Percentiles rank a stretch among this genome's conserved stretches.
Conservation (phyloP, 2,797 vertebrate genomes). For the Darevskia nairensis region DNA sequence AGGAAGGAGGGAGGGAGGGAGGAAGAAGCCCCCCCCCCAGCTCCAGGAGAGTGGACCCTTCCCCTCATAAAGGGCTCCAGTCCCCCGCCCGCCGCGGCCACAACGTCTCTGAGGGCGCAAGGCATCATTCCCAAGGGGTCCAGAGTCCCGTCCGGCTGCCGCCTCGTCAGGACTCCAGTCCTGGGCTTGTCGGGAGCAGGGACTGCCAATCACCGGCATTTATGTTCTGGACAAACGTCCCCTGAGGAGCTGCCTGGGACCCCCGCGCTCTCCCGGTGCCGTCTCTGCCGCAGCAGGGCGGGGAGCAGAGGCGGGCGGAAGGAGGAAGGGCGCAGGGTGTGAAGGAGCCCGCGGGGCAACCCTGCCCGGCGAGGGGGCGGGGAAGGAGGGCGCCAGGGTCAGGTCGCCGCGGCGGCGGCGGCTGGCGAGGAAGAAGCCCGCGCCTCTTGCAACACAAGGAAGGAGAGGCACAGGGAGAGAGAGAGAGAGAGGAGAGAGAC, state of each 20-base stretch:
- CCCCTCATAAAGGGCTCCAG: neutral
- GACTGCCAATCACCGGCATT: constrained; percentile 26
- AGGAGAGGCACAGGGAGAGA: too few species aligned
- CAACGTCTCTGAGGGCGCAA: neutral
- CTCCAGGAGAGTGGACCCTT: neutral
- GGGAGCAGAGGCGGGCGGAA: neutral
- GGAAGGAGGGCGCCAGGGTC: neutral
- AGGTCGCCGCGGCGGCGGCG: neutral
- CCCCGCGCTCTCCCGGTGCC: neutral
- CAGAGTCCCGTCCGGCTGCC: neutral
- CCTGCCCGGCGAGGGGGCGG: neutral
- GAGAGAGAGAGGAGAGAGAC: neutral
- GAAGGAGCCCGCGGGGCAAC: neutral
- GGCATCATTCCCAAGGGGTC: neutral
- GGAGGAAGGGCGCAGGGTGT: neutral
- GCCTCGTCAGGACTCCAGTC: constrained; percentile 8
- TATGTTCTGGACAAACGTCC: constrained; percentile 42
- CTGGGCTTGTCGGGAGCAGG: constrained; percentile 34
- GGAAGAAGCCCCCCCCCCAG: neutral
- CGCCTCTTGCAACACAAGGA: neutral
- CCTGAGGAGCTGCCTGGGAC: constrained; percentile 28
- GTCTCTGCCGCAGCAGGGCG: constrained; percentile 13
- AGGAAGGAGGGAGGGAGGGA: neutral
- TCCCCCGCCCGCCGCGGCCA: too few species aligned
- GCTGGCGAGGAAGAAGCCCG: neutral